Conservation (phyloP, 2,888 invertebrate genomes). For the Sycophila texana region DNA sequence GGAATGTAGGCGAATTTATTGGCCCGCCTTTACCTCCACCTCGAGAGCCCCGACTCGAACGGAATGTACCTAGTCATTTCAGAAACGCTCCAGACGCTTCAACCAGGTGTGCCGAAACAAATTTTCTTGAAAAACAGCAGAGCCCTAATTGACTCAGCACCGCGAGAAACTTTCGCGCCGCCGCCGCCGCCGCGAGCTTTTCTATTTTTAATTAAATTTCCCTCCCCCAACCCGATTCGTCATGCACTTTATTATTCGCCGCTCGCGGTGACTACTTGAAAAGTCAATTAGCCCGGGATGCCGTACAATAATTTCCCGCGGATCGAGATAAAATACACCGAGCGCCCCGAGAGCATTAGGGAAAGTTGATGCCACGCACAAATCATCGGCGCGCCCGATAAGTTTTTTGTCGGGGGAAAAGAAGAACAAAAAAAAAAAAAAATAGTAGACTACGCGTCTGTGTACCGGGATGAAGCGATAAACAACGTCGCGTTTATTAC, state of each 20-base stretch:
- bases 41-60: slow-evolving; percentile 30
- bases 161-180: background rate
- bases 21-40: slow-evolving; percentile 35
- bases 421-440: too few relatives aligned
- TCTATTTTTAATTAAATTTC: slow-evolving; percentile 12
- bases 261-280: too few relatives aligned
- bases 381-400: too few relatives aligned
- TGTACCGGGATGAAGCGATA: too few relatives aligned
- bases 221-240: background rate
- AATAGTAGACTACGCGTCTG: too few relatives aligned
- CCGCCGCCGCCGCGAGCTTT: background rate
- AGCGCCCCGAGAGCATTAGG: too few relatives aligned
- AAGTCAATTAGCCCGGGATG: too few relatives aligned
- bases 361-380: too few relatives aligned
- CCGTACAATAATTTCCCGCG: too few relatives aligned
- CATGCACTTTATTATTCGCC: background rate
- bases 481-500: too few relatives aligned
- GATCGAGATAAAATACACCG: too few relatives aligned
- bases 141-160: slow-evolving; percentile 13
- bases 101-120: slow-evolving; percentile 40
- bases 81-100: slow-evolving; percentile 31
- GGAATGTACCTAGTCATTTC: slow-evolving; percentile 48
- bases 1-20: slow-evolving; percentile 55
- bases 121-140: slow-evolving; percentile 35
- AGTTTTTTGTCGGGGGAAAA: too few relatives aligned